A percentile compares a stretch with the other conserved stretches of the same genome.
Evolutionary conservation across 1,140 invertebrate species (phyloP).

Genomic region (Teleopsis dalmanni): DNA sequence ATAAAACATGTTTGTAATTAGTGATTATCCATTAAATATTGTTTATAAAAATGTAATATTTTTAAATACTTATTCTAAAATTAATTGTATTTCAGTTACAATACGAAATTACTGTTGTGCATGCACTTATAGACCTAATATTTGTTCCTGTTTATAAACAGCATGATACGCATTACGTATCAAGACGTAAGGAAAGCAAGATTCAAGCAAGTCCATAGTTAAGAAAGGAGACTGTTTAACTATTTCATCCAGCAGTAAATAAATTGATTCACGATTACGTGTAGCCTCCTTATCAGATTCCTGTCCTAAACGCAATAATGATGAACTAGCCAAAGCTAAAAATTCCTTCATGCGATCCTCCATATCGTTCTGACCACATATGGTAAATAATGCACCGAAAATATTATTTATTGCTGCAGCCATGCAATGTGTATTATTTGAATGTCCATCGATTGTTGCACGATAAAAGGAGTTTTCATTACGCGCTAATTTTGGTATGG

Average conservation of each 20-base stretch:
- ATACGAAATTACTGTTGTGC: neutral
- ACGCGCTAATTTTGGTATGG: slow-evolving; percentile 91
- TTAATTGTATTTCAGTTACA: neutral
- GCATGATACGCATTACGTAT: slow-evolving; percentile 94
- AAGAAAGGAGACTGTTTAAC: slow-evolving; percentile 96
- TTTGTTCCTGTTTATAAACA: slow-evolving; percentile 82
- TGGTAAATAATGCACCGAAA: slow-evolving; percentile 92
- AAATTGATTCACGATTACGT: slow-evolving; percentile 91
- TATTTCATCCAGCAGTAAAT: slow-evolving; percentile 90
- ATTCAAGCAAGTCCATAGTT: slow-evolving; percentile 95
- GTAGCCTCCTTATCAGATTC: slow-evolving; percentile 92
- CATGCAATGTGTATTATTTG: slow-evolving; percentile 98
- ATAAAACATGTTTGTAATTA: neutral
- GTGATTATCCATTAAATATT: slow-evolving; percentile 2
- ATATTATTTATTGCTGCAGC: slow-evolving; percentile 94
- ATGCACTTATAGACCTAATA: slow-evolving; percentile 26
- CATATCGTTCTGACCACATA: slow-evolving; percentile 90
- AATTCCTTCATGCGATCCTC: slow-evolving; percentile 98
- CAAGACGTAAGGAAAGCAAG: slow-evolving; percentile 95
- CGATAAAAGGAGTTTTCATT: slow-evolving; percentile 83
- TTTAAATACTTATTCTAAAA: neutral
- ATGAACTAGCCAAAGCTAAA: slow-evolving; percentile 91
- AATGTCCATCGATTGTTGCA: slow-evolving; percentile 87
- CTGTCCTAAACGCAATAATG: slow-evolving; percentile 84
- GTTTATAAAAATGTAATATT: neutral